A percentile compares a stretch with the other conserved stretches of the same genome.
phyloP scores from a whole-genome alignment of 2,797 vertebrate species.

The Hipposideros larvatus region DNA sequence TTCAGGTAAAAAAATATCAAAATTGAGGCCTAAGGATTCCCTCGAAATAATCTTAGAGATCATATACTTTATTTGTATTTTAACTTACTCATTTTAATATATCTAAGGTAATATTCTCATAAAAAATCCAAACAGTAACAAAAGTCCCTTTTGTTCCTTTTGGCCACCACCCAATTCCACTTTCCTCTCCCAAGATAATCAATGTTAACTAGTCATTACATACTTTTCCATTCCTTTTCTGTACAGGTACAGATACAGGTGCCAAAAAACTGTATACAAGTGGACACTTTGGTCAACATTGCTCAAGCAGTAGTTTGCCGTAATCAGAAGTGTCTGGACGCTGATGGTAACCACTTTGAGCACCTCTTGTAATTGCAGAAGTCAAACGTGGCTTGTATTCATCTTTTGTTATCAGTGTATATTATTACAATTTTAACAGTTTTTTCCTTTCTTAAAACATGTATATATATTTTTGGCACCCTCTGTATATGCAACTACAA shows the following conservation, averaged over 20 bases:
- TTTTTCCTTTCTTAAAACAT: too few species aligned
- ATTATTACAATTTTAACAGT: too few species aligned
- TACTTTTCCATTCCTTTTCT: conserved; percentile 6
- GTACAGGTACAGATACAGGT: neutral
- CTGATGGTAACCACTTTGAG: too few species aligned
- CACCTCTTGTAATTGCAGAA: too few species aligned
- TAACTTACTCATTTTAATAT: conserved; percentile 36
- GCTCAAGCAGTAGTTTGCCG: too few species aligned
- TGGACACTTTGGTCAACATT: too few species aligned
- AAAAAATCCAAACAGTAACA: conserved; percentile 36
- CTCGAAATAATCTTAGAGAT: conserved; percentile 44
- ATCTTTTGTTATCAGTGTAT: too few species aligned
- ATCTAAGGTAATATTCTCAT: conserved; percentile 30
- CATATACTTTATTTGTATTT: neutral
- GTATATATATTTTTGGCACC: too few species aligned
- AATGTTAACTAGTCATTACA: neutral
- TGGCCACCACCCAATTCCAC: neutral
- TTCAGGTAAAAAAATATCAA: conserved; percentile 51
- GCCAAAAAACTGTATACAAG: too few species aligned
- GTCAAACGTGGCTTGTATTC: too few species aligned
- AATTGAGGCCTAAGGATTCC: conserved; percentile 31
- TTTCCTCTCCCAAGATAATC: neutral
- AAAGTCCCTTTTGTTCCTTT: conserved; percentile 39
- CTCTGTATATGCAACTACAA: neutral
- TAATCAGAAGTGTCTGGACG: too few species aligned